Conservation (phyloP, 2,113 vertebrate species). For the Catharus fuscescens region DNA sequence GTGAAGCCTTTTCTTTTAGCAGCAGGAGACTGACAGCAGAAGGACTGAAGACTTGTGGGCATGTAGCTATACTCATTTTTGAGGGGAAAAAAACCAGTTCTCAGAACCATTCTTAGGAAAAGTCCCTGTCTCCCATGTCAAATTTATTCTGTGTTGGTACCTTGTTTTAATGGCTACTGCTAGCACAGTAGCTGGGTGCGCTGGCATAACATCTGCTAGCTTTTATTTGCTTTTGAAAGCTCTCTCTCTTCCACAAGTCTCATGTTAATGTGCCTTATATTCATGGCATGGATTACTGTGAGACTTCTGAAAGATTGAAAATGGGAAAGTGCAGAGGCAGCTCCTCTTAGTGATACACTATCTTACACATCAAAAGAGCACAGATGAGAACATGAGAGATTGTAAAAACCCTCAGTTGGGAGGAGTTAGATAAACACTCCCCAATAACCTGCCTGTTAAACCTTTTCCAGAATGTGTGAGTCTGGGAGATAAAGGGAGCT, state of each 20-base stretch:
- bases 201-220: background rate
- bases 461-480: slow-evolving; percentile 32
- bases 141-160: background rate
- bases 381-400: slow-evolving; percentile 22
- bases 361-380: slow-evolving; percentile 66
- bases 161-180: background rate
- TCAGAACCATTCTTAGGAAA: background rate
- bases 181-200: background rate
- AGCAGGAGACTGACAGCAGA: background rate
- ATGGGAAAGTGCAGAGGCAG: background rate
- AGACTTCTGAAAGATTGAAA: background rate
- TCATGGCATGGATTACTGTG: background rate
- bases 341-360: background rate
- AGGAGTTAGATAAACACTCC: slow-evolving; percentile 52
- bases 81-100: background rate
- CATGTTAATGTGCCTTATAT: background rate
- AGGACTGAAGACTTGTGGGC: background rate
- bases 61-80: background rate
- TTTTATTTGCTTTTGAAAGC: background rate
- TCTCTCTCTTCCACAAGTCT: background rate
- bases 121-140: background rate
- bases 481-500: slow-evolving; percentile 56
- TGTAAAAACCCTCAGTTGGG: slow-evolving; percentile 10
- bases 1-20: background rate
- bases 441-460: slow-evolving; percentile 60